These are phyloP conservation scores for Perccottus glenii DNA, from an alignment of 2,113 vertebrate species.

Conservation along the genomic window DNA sequence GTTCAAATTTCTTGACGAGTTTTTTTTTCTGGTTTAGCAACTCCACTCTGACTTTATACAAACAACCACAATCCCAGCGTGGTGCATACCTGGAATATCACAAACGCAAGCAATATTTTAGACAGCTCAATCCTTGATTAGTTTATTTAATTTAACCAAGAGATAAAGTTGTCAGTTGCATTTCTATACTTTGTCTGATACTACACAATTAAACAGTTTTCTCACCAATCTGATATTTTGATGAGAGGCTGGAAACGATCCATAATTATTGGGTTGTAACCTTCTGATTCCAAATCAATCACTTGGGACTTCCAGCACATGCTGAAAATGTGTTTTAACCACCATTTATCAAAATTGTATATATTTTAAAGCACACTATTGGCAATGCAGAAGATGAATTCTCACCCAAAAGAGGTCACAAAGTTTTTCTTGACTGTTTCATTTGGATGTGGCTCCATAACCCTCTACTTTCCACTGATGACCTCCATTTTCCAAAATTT, in stretches of 20 bases:
- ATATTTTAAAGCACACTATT: background rate
- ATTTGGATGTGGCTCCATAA: slow-evolving; percentile 53
- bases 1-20: slow-evolving; percentile 47
- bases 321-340: slow-evolving; percentile 51
- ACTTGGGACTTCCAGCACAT: slow-evolving; percentile 72
- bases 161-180: background rate
- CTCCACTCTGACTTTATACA: slow-evolving; percentile 70
- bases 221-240: slow-evolving; percentile 79
- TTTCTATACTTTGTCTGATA: background rate
- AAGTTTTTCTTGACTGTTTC: slow-evolving; percentile 59
- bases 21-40: slow-evolving; percentile 62
- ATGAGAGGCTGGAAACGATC: slow-evolving; percentile 74
- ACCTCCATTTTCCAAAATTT: slow-evolving; percentile 62
- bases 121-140: background rate
- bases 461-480: slow-evolving; percentile 63
- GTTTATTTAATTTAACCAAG: background rate
- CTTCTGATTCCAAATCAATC: slow-evolving; percentile 70
- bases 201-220: background rate
- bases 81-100: slow-evolving; percentile 71
- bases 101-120: slow-evolving; percentile 3
- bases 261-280: slow-evolving; percentile 72
- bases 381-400: background rate
- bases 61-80: slow-evolving; percentile 73
- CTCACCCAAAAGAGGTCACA: slow-evolving; percentile 77
- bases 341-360: background rate